Evolutionary conservation across 2,888 invertebrate species (phyloP).

Genomic region (Eurytoma adleriae): DNA sequence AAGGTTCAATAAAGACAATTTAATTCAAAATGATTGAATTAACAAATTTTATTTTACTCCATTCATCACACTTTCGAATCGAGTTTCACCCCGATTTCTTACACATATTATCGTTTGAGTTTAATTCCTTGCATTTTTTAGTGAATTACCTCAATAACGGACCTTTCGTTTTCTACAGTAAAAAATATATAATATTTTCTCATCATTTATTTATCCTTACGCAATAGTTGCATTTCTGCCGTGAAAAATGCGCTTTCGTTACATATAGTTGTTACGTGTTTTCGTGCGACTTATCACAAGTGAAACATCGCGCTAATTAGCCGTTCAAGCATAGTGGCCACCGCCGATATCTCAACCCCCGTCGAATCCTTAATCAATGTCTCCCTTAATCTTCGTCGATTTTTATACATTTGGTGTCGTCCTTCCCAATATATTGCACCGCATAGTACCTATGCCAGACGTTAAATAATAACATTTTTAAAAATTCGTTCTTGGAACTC

Average conservation of each 20-base stretch:
- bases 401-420: neutral
- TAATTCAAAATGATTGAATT: constrained; percentile 40
- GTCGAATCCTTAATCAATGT: neutral
- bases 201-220: constrained; percentile 20
- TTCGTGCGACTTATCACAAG: constrained; percentile 46
- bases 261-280: constrained; percentile 29
- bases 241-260: neutral
- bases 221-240: constrained; percentile 16
- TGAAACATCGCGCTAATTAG: constrained; percentile 24
- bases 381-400: neutral
- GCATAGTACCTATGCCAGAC: neutral
- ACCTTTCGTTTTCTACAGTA: constrained; percentile 42
- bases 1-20: too few species aligned
- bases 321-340: constrained; percentile 15
- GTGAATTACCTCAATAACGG: constrained; percentile 3
- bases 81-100: constrained; percentile 23
- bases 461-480: neutral
- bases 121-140: constrained; percentile 3
- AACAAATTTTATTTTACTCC: constrained; percentile 65
- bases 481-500: neutral
- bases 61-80: constrained; percentile 57
- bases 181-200: constrained; percentile 47
- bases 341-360: constrained; percentile 29
- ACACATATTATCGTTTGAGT: constrained; percentile 32
- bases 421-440: constrained; percentile 2